Conservation (phyloP, 2,888 invertebrate species). For the Caenorhabditis sp. region DNA sequence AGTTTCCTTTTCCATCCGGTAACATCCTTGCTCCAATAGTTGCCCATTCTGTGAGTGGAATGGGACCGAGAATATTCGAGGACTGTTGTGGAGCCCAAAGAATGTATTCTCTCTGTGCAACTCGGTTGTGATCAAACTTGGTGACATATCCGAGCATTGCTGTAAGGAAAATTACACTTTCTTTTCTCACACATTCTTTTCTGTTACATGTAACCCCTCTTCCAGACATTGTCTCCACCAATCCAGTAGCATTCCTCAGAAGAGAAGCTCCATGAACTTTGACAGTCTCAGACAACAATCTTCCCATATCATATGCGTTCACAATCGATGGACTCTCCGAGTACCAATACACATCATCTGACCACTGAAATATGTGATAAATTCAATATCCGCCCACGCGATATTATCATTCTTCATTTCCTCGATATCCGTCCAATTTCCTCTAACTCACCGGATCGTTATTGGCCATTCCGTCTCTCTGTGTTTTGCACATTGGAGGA, state of each 20-base stretch:
- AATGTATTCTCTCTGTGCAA: slow-evolving; percentile 59
- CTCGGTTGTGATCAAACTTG: slow-evolving; percentile 44
- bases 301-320: slow-evolving; percentile 63
- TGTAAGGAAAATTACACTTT: slow-evolving; percentile 10
- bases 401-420: not conserved
- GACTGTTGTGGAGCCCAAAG: slow-evolving; percentile 57
- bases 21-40: slow-evolving; percentile 48
- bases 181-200: not conserved
- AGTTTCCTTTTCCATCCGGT: slow-evolving; percentile 64
- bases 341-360: slow-evolving; percentile 54
- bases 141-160: slow-evolving; percentile 62
- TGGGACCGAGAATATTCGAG: slow-evolving; percentile 31
- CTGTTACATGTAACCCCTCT: slow-evolving; percentile 52
- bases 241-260: slow-evolving; percentile 21
- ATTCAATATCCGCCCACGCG: not conserved
- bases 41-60: slow-evolving; percentile 49
- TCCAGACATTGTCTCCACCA: slow-evolving; percentile 49
- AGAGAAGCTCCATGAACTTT: slow-evolving; percentile 48
- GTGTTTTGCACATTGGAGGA: slow-evolving; percentile 62
- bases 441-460: slow-evolving; percentile 62
- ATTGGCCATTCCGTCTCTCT: slow-evolving; percentile 30
- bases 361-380: slow-evolving; percentile 42
- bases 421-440: too few species aligned
- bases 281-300: slow-evolving; percentile 57
- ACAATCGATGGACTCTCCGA: slow-evolving; percentile 54